A percentile compares a stretch with the other conserved stretches of the same genome.
Conservation (phyloP, 1,140 invertebrate species). For the Drosophila nannoptera region DNA sequence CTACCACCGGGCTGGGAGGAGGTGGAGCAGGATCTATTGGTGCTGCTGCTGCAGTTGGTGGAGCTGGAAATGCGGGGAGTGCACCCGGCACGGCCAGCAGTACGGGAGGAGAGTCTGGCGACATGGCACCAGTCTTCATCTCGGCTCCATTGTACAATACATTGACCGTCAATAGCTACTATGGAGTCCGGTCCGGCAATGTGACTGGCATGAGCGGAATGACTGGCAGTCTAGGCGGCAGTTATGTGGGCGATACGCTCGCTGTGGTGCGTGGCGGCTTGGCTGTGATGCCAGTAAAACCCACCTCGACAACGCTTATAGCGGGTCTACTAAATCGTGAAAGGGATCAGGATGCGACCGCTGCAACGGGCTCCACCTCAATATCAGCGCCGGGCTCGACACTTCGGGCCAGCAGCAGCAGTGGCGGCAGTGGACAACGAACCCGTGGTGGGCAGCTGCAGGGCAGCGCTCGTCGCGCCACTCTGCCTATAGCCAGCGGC, state of each 20-base stretch:
- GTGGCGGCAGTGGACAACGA: conserved; percentile 35
- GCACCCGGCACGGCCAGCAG: conserved; percentile 33
- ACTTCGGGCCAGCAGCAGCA: conserved; percentile 33
- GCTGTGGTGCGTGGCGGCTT: conserved; percentile 66
- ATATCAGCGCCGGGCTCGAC: conserved; percentile 25
- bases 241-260: conserved; percentile 73
- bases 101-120: conserved; percentile 52
- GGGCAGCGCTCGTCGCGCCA: conserved; percentile 59
- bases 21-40: conserved; percentile 7
- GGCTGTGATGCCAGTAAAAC: conserved; percentile 72
- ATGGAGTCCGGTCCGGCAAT: conserved; percentile 49
- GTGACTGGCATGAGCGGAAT: conserved; percentile 44
- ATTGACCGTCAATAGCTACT: conserved; percentile 66
- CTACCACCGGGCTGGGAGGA: conserved; percentile 80
- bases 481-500: conserved; percentile 66
- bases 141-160: conserved; percentile 74
- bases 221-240: conserved; percentile 30
- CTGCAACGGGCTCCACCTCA: not conserved
- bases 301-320: conserved; percentile 71
- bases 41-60: conserved; percentile 7
- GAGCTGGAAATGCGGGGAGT: conserved; percentile 17
- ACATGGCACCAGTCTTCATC: conserved; percentile 69
- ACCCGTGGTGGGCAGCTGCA: conserved; percentile 37
- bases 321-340: conserved; percentile 76
- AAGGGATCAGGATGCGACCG: conserved; percentile 55